Conservation (phyloP, 2,888 invertebrate species). For the Protodeltote pygarga region DNA sequence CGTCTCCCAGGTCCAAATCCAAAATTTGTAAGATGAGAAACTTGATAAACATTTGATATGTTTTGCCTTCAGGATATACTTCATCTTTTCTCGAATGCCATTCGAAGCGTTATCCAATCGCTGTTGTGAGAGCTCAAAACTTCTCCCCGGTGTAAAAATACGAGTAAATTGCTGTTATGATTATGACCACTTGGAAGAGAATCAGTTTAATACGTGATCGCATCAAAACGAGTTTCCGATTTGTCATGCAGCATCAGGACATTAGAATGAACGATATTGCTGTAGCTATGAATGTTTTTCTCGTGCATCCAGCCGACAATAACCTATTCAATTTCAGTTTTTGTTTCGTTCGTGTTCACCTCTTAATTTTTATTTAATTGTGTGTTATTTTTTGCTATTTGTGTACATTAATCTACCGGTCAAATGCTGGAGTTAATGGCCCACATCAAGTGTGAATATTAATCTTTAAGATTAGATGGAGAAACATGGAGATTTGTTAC, state of each 20-base stretch:
- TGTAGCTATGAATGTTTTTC: conserved; percentile 30
- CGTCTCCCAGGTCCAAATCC: too few species aligned
- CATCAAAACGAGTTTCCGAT: conserved; percentile 69
- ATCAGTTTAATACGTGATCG: conserved; percentile 63
- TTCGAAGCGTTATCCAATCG: background rate
- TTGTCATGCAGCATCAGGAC: conserved; percentile 64
- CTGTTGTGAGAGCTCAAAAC: conserved; percentile 21
- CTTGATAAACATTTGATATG: too few species aligned
- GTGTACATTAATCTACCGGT: conserved; percentile 12
- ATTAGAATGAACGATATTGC: conserved; percentile 49
- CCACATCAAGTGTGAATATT: conserved; percentile 6
- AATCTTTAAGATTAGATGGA: background rate
- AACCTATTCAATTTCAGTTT: conserved; percentile 28
- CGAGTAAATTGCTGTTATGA: conserved; percentile 36
- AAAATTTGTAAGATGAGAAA: too few species aligned
- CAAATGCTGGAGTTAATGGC: conserved; percentile 11
- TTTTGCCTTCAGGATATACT: too few species aligned
- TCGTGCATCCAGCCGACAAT: conserved; percentile 20
- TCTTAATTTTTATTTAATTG: conserved; percentile 26
- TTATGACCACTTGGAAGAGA: conserved; percentile 43
- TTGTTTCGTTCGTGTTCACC: conserved; percentile 17
- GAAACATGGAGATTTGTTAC: too few species aligned
- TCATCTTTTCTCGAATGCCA: background rate
- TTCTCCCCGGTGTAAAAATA: conserved; percentile 40
- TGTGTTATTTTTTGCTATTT: conserved; percentile 24